Evolutionary conservation across 2,113 vertebrate species (phyloP), one percentile per base, ranked within the genome.

Genomic region (Caloenas nicobarica): DNA sequence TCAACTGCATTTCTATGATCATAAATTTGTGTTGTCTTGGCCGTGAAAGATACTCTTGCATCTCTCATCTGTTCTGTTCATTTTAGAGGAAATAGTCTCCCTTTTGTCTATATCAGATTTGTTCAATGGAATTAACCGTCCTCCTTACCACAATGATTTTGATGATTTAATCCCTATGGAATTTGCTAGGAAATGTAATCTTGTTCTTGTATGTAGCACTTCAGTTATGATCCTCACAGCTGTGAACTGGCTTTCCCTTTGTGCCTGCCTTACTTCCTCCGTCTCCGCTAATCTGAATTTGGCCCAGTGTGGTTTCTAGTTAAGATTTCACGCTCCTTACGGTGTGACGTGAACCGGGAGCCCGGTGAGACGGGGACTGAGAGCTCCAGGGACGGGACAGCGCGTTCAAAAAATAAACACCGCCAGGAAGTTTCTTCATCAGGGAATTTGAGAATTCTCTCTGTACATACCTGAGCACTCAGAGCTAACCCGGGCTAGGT

Each of bases 261-360:
- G n/a, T 69, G 87, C 78, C 40, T 62, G 10, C 46, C 91, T 86
- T 40, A 8, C 73, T 94, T 95, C 36, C 73, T 64, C 56, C 64
- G 69, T 69, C 90, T 91, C 66, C 62, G 40, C 70, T 94, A 64
- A 77, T 82, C 60, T 2, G 51, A 88, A 94, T 94, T 93, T 94
- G 86, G 57, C 42, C 76, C 72, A 88, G 58, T 78, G 90, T 97
- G 91, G 89, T 96, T 97, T 97, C 87, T 78, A 50, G 85, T 94
- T 93, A 26, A 46, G 91, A 95, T 97, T 97, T 97, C 96, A 95
- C 9, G 88, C 89, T 96, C n/a, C n/a, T 97, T 96, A 93, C 70
- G 92, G 76, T 95, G 93, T 95, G 95, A 95, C 93, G 40, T 13
- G 87, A 92, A 83, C 50, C 88, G 89, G 93, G 92, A 79, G 83